Evolutionary conservation across 2,888 invertebrate species (phyloP), one percentile per base, ranked within the genome.

Genomic region (Onchidella celtica): DNA sequence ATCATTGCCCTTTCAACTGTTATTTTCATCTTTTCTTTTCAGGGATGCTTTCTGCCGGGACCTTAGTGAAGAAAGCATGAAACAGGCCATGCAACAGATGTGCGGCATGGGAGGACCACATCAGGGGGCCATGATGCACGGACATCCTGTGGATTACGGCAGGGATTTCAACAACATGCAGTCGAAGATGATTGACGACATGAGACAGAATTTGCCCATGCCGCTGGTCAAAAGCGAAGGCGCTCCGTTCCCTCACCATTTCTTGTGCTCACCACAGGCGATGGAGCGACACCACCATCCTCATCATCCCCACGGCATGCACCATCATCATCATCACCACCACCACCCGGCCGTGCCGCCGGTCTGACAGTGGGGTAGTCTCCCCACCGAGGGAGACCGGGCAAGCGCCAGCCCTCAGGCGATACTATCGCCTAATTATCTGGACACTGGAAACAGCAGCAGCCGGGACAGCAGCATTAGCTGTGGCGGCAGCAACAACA

Each of bases 21-120:
- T n/a, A n/a, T n/a, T n/a, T n/a, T n/a, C n/a, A n/a, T n/a, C n/a
- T n/a, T n/a, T n/a, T n/a, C n/a, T n/a, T n/a, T n/a, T n/a, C 78
- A 84, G 84, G 47, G 84, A 84, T 29, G 73, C 80, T 21, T 84
- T 80, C 57, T 80, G 82, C 57, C 63, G 84, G n/a, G 82, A 84
- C 14, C 69, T 82, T 61, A 80, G 74, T 78, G 84, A 82, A 68
- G 84, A 84, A 59, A 77, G 73, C 55, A 77, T 82, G 80, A 84
- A 82, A 55, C 82, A 84, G 63, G 82, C 81, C 80, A 80, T 79
- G 68, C 84, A 84, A 63, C 79, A 80, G 24, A 84, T 84, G 84
- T 84, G 82, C 63, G 82, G 82, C 9, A 66, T 81, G 57, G 79
- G 79, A n/a, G 76, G 65, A 9, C 75, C 72, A 6, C 74, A 75